phyloP scores from a whole-genome alignment of 1,140 invertebrate species.

The Muscidifurax raptorellus region DNA sequence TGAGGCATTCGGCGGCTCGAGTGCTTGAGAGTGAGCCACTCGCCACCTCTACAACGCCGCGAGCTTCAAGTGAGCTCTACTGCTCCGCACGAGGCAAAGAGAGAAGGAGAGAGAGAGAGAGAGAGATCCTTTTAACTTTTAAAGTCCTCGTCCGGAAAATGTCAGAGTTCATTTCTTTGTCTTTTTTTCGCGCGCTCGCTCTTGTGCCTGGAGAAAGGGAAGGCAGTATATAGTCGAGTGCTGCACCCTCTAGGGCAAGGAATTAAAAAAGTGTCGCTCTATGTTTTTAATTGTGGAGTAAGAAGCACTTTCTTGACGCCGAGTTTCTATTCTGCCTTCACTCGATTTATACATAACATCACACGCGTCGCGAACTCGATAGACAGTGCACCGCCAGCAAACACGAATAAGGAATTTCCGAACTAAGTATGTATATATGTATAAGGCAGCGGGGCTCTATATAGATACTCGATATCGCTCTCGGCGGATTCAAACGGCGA shows the following conservation, averaged over 20 bases:
- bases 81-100: not conserved
- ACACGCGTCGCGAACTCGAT: no score
- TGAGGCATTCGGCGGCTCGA: conserved; percentile 28
- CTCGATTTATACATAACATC: not conserved
- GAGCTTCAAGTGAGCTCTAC: conserved; percentile 5
- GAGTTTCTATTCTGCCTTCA: not conserved
- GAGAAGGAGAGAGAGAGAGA: not conserved
- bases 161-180: not conserved
- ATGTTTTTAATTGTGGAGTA: not conserved
- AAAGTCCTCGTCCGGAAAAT: conserved; percentile 20
- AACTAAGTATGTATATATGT: not conserved
- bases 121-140: conserved; percentile 36
- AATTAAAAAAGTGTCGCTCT: not conserved
- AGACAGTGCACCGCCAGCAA: no score
- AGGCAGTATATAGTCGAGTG: not conserved
- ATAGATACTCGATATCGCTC: conserved; percentile 7
- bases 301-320: not conserved
- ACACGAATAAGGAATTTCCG: not conserved
- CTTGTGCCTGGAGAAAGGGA: not conserved
- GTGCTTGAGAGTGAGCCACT: conserved; percentile 40
- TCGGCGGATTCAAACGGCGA: not conserved
- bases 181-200: not conserved
- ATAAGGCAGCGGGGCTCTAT: not conserved
- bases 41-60: conserved; percentile 25
- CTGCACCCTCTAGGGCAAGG: not conserved